Percentiles rank a stretch among this genome's conserved stretches.
Evolutionary conservation across 2,113 vertebrate species (phyloP).

Genomic region (Nothoprocta pentlandii): DNA sequence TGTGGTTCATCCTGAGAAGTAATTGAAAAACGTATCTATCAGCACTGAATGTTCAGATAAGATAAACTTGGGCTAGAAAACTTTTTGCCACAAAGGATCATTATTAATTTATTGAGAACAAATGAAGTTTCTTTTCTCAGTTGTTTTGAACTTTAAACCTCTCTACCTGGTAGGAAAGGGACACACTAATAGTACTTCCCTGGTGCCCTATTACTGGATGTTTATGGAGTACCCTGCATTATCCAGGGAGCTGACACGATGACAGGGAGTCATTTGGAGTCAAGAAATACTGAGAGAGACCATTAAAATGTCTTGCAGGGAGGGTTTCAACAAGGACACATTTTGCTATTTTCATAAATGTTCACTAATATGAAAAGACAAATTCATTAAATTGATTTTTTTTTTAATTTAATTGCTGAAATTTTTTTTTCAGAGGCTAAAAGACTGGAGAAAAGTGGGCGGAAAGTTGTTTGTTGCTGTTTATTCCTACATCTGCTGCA

Average conservation of each 20-base stretch:
- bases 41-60: background rate
- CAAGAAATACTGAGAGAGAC: conserved; percentile 82
- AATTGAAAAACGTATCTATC: conserved; percentile 24
- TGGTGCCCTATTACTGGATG: conserved; percentile 86
- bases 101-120: conserved; percentile 85
- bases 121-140: conserved; percentile 81
- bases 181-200: conserved; percentile 82
- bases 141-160: conserved; percentile 87
- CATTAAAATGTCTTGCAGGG: conserved; percentile 82
- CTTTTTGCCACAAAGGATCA: conserved; percentile 64
- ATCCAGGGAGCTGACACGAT: conserved; percentile 85
- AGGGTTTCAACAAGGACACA: conserved; percentile 73
- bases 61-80: conserved; percentile 68
- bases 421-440: conserved; percentile 20
- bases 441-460: background rate
- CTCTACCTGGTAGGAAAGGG: conserved; percentile 78
- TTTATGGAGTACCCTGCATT: conserved; percentile 81
- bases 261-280: conserved; percentile 85
- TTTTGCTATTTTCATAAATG: conserved; percentile 66
- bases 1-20: conserved; percentile 27
- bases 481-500: conserved; percentile 14
- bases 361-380: conserved; percentile 50
- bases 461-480: conserved; percentile 12
- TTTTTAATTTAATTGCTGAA: conserved; percentile 49
- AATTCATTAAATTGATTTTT: conserved; percentile 44